Conservation (phyloP, 2,888 invertebrate genomes). For the Troglohyphantes excavatus region DNA sequence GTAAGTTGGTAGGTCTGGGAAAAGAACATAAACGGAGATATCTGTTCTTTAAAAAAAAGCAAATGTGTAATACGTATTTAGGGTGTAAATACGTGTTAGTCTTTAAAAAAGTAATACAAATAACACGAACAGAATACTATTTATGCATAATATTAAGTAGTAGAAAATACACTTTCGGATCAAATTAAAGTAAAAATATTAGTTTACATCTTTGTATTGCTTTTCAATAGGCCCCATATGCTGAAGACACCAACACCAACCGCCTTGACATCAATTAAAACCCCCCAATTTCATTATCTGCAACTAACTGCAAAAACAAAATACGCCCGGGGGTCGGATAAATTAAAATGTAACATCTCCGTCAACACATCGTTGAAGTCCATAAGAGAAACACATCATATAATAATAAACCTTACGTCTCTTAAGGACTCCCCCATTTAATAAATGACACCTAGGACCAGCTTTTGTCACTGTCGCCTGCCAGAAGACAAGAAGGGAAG, state of each 20-base stretch:
- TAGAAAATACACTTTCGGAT: no score
- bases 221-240: no score
- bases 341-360: slow-evolving; percentile 50
- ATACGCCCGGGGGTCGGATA: background rate
- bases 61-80: no score
- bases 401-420: slow-evolving; percentile 31
- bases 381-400: slow-evolving; percentile 49
- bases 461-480: slow-evolving; percentile 73
- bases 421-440: slow-evolving; percentile 40
- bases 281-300: slow-evolving; percentile 4
- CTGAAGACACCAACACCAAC: background rate
- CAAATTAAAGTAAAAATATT: no score
- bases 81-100: no score
- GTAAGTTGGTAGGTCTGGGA: no score
- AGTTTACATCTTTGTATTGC: no score
- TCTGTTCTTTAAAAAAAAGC: no score
- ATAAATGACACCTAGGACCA: slow-evolving; percentile 73
- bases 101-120: no score
- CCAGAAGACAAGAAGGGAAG: slow-evolving; percentile 28
- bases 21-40: no score
- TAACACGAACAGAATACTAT: no score
- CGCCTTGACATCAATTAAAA: slow-evolving; percentile 27
- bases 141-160: no score
- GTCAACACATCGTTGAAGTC: slow-evolving; percentile 63
- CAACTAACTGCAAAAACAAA: slow-evolving; percentile 4